phyloP scores from a whole-genome alignment of 2,797 vertebrate species.

The Rhyacichthys aspro region DNA sequence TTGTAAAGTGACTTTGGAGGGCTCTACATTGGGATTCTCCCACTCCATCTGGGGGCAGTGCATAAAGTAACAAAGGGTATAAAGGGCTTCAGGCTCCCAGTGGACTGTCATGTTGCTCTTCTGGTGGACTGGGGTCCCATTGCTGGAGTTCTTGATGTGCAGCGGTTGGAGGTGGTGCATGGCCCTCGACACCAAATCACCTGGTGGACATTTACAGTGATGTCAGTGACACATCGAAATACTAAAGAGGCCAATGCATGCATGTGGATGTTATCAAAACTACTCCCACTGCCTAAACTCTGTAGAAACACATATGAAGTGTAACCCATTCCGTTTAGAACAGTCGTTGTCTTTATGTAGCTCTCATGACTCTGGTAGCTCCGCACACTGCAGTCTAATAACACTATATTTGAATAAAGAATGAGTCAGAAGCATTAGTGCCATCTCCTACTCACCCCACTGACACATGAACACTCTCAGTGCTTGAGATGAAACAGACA shows the following conservation, averaged over 20 bases:
- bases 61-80: slow-evolving; percentile 99
- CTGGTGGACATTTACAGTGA: slow-evolving; percentile 65
- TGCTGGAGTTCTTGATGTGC: slow-evolving; percentile 89
- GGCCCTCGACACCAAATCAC: slow-evolving; percentile 93
- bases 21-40: slow-evolving; percentile 97
- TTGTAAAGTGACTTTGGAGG: slow-evolving; percentile 93
- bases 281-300: no score
- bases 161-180: slow-evolving; percentile 98
- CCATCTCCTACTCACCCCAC: slow-evolving; percentile 23
- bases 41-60: slow-evolving; percentile 98
- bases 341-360: no score
- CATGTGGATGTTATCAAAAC: no score
- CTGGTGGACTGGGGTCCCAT: slow-evolving; percentile 91
- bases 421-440: slow-evolving; percentile 11
- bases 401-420: neutral
- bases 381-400: neutral
- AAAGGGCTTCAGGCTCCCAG: slow-evolving; percentile 97
- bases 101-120: slow-evolving; percentile 84
- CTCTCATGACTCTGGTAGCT: no score
- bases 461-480: slow-evolving; percentile 24
- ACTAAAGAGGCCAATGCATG: no score
- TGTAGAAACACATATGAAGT: no score
- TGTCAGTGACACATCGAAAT: neutral
- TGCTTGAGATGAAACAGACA: slow-evolving; percentile 22
- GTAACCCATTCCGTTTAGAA: no score